A percentile compares a stretch with the other conserved stretches of the same genome.
Conservation (phyloP, 2,113 vertebrate species). For the Pipra filicauda region DNA sequence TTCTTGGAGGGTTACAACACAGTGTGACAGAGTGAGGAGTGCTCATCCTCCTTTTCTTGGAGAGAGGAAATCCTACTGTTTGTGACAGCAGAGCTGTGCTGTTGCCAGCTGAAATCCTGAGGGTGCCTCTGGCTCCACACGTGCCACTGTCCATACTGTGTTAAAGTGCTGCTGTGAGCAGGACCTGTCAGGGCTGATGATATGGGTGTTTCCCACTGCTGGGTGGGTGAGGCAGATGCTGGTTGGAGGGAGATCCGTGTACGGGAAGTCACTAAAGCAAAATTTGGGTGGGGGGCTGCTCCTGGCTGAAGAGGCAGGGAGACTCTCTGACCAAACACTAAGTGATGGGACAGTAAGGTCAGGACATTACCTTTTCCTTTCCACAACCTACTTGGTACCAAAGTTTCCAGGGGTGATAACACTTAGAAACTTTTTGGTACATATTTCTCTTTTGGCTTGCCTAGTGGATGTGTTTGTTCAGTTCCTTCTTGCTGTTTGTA, state of each 20-base stretch:
- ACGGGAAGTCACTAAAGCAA: neutral
- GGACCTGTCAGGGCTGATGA: neutral
- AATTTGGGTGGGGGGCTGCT: neutral
- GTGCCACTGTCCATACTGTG: fast-evolving
- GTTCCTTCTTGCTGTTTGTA: neutral
- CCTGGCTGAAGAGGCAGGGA: neutral
- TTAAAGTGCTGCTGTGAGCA: neutral
- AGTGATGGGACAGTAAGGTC: neutral
- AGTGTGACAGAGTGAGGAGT: neutral
- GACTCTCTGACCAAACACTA: neutral
- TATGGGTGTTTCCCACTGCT: neutral
- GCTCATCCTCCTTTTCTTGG: neutral
- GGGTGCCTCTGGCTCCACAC: neutral
- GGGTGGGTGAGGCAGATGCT: neutral
- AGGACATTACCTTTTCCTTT: neutral
- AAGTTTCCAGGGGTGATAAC: neutral
- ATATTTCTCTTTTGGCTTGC: neutral
- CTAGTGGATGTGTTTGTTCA: neutral
- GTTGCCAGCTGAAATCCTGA: neutral
- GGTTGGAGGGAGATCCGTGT: neutral
- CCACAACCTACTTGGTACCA: neutral
- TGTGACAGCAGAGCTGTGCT: neutral
- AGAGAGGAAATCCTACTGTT: neutral
- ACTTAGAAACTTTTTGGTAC: neutral
- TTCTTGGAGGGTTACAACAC: neutral